Conservation (phyloP, 2,113 vertebrate species). For the Seriola quinqueradiata region DNA sequence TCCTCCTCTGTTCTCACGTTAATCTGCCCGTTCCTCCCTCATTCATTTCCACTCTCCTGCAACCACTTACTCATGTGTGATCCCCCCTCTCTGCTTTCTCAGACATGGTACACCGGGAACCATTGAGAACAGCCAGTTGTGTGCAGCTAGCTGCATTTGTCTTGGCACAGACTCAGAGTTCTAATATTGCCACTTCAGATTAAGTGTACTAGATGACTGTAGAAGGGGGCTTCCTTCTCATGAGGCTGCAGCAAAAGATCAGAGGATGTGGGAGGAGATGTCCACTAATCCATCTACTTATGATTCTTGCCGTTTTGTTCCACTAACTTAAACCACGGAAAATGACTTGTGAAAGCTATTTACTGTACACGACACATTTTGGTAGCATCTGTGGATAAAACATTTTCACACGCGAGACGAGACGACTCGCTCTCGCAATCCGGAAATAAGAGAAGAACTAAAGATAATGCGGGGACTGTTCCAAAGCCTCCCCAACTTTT, state of each 20-base stretch:
- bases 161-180: conserved; percentile 69
- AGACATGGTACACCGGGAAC: conserved; percentile 49
- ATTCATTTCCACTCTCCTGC: conserved; percentile 51
- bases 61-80: conserved; percentile 35
- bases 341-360: conserved; percentile 54
- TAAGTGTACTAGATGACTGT: conserved; percentile 69
- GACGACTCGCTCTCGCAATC: background rate
- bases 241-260: conserved; percentile 65
- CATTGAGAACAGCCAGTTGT: conserved; percentile 58
- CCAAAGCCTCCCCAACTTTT: conserved; percentile 33
- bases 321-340: conserved; percentile 56
- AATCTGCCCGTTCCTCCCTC: conserved; percentile 61
- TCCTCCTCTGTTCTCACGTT: conserved; percentile 77
- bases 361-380: conserved; percentile 24
- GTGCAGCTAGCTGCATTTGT: conserved; percentile 63
- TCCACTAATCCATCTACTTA: conserved; percentile 67
- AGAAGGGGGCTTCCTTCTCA: conserved; percentile 59
- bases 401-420: conserved; percentile 6
- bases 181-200: conserved; percentile 77
- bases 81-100: conserved; percentile 4
- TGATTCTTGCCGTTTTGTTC: conserved; percentile 58
- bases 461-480: conserved; percentile 17
- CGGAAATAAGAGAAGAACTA: background rate
- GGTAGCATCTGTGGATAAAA: conserved; percentile 19
- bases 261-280: conserved; percentile 69